Conservation (phyloP, 2,797 vertebrate genomes). For the Melanotaenia nigrans region DNA sequence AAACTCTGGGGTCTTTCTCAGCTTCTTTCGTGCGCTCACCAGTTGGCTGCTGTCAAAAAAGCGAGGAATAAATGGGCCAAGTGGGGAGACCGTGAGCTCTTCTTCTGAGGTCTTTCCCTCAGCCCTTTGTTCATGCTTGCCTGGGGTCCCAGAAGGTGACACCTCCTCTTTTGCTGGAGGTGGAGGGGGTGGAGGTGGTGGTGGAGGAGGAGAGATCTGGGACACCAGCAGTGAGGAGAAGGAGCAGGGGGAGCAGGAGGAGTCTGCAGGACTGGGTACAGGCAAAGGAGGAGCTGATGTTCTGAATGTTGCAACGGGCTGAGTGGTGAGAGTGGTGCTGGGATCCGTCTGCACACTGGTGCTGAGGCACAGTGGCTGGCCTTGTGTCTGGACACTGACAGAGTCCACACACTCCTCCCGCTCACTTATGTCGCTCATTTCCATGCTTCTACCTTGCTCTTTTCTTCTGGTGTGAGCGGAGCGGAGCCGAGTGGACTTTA, state of each 20-base stretch:
- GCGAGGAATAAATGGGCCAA: conserved; percentile 85
- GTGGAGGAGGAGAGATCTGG: conserved; percentile 78
- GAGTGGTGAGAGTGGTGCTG: conserved; percentile 75
- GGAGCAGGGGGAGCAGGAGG: conserved; percentile 78
- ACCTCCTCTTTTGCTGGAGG: conserved; percentile 81
- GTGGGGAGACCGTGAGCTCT: conserved; percentile 73
- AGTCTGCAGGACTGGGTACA: conserved; percentile 67
- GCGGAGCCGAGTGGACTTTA: conserved; percentile 92
- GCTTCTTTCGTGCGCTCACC: conserved; percentile 91
- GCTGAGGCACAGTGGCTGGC: conserved; percentile 80
- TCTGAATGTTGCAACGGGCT: conserved; percentile 66
- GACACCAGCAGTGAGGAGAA: conserved; percentile 75
- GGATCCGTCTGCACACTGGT: conserved; percentile 84
- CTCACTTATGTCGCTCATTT: conserved; percentile 37
- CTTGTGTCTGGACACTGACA: conserved; percentile 43
- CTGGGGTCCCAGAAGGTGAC: conserved; percentile 67
- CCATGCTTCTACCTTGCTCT: conserved; percentile 53
- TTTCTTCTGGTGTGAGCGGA: conserved; percentile 81
- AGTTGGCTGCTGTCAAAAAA: conserved; percentile 97
- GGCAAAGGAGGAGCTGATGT: conserved; percentile 71
- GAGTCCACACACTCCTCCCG: conserved; percentile 69
- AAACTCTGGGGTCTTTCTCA: conserved; percentile 90
- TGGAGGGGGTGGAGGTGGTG: conserved; percentile 81
- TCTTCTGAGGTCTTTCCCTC: conserved; percentile 69
- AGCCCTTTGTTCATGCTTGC: conserved; percentile 44